phyloP scores from a whole-genome alignment of 2,888 invertebrate species.

The Epistrophe grossulariae region DNA sequence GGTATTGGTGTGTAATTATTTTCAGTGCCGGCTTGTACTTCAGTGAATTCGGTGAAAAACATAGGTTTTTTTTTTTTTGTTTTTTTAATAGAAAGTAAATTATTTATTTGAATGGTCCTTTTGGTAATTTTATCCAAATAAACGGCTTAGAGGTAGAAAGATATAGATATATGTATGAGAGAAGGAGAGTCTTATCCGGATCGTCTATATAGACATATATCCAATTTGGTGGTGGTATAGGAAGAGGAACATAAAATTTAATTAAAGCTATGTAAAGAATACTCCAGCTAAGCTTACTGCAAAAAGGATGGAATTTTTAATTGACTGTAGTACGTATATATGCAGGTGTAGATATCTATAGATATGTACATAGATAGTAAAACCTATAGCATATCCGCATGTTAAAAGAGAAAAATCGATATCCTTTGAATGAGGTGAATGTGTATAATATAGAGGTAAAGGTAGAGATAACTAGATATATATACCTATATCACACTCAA shows the following conservation, averaged over 20 bases:
- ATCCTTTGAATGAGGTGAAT: conserved; percentile 14
- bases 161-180: neutral
- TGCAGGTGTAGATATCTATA: neutral
- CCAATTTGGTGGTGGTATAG: neutral
- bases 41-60: neutral
- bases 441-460: too few species aligned
- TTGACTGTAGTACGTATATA: conserved; percentile 16
- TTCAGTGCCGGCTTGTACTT: neutral
- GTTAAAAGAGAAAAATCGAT: conserved; percentile 18
- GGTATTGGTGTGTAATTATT: conserved; percentile 9
- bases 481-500: neutral
- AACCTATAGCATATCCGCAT: neutral
- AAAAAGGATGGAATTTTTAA: conserved; percentile 49
- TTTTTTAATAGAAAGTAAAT: neutral
- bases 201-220: conserved; percentile 13
- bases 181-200: neutral
- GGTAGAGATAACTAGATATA: neutral
- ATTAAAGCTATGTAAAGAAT: conserved; percentile 52
- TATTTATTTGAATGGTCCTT: conserved; percentile 27
- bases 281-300: conserved; percentile 24
- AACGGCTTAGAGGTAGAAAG: conserved; percentile 9
- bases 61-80: neutral
- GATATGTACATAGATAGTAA: neutral
- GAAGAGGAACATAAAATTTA: conserved; percentile 32
- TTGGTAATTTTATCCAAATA: conserved; percentile 14